phyloP scores from a whole-genome alignment of 2,113 vertebrate genomes.

The Puffinus mauretanicus region DNA sequence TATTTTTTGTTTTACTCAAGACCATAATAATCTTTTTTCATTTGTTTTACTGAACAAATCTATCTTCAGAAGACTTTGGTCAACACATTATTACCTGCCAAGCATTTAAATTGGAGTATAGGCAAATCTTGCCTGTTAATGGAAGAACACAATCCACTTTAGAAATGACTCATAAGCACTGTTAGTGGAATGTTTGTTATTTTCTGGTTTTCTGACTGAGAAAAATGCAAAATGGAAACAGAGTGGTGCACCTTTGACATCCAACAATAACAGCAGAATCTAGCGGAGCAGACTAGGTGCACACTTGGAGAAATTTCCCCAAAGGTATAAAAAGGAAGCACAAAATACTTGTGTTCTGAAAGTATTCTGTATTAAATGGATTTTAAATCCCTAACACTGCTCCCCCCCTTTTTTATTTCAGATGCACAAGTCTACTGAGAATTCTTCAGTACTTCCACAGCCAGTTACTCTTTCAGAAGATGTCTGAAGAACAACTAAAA shows the following conservation, averaged over 20 bases:
- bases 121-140: neutral
- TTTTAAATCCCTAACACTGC: neutral
- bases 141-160: neutral
- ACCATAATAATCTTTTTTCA: neutral
- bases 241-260: neutral
- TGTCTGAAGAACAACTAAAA: neutral
- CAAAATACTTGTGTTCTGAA: neutral
- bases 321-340: neutral
- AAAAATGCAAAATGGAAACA: neutral
- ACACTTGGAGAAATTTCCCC: neutral
- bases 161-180: neutral
- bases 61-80: neutral
- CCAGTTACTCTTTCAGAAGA: neutral
- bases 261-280: neutral
- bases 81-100: neutral
- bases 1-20: neutral
- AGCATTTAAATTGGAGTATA: neutral
- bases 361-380: neutral
- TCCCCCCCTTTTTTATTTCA: rapidly evolving
- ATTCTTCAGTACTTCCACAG: neutral
- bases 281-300: neutral
- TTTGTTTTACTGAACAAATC: neutral
- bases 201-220: neutral
- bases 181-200: neutral
- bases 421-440: neutral